Percentiles rank a stretch among this genome's conserved stretches.
Conservation (phyloP, 2,888 invertebrate species). For the Apotomis capreana region DNA sequence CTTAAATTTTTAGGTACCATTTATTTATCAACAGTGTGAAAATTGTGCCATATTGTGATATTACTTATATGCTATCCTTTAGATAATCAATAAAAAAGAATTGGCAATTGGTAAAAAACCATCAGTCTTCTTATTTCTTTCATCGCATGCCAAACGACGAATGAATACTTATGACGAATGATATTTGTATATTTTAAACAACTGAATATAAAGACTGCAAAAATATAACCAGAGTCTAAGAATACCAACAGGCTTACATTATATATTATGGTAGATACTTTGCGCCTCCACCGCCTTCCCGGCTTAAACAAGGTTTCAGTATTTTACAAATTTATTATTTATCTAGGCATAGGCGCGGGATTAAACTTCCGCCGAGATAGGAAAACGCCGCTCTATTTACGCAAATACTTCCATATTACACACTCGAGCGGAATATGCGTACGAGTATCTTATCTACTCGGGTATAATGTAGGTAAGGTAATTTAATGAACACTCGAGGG, state of each 20-base stretch:
- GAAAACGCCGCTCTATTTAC: conserved; percentile 38
- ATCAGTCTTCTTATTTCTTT: too few relatives aligned
- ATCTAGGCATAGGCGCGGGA: conserved; percentile 40
- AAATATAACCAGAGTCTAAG: background rate
- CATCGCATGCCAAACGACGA: too few relatives aligned
- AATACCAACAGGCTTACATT: background rate
- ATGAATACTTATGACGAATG: too few relatives aligned
- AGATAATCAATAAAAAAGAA: too few relatives aligned
- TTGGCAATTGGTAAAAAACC: too few relatives aligned
- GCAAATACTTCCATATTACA: conserved; percentile 35
- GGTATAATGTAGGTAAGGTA: conserved; percentile 37
- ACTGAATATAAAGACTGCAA: too few relatives aligned
- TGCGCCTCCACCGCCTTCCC: background rate
- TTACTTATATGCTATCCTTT: too few relatives aligned
- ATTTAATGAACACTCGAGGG: conserved; percentile 32
- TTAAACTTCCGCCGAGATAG: conserved; percentile 42
- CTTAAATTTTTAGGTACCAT: too few relatives aligned
- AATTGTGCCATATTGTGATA: too few relatives aligned
- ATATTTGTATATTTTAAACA: too few relatives aligned
- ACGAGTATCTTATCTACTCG: conserved; percentile 33
- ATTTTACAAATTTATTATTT: conserved; percentile 41
- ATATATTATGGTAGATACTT: background rate
- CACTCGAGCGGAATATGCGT: conserved; percentile 29
- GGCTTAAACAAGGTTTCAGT: conserved; percentile 23
- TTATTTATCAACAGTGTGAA: too few relatives aligned